These are phyloP conservation scores for Ambastaia sidthimunki DNA, from an alignment of 2,797 vertebrate species.

Conservation along the genomic window DNA sequence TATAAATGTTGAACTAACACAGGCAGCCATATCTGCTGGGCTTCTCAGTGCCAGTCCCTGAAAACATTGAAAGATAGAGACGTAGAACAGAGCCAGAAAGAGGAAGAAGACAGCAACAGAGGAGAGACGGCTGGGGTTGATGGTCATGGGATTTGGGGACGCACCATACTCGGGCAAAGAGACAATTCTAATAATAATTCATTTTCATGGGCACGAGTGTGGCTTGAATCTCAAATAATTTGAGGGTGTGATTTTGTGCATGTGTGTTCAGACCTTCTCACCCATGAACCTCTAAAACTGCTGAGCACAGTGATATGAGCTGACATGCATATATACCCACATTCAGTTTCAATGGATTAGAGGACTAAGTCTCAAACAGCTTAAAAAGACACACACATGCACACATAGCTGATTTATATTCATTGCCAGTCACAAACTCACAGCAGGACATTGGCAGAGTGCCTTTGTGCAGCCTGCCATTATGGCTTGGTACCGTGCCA, in stretches of 20 bases:
- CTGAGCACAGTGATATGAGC: slow-evolving; percentile 30
- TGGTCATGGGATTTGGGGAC: neutral
- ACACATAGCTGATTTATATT: slow-evolving; percentile 61
- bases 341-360: slow-evolving; percentile 56
- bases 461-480: slow-evolving; percentile 62
- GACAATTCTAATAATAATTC: slow-evolving; percentile 4
- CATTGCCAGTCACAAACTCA: slow-evolving; percentile 60
- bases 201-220: slow-evolving; percentile 1
- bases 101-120: neutral
- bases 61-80: neutral
- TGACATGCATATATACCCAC: slow-evolving; percentile 49
- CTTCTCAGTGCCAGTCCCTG: neutral
- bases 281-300: slow-evolving; percentile 39
- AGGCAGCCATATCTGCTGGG: slow-evolving; percentile 9
- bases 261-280: slow-evolving; percentile 33
- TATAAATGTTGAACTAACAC: neutral
- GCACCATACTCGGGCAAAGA: slow-evolving; percentile 1
- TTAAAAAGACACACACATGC: slow-evolving; percentile 48
- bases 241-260: neutral
- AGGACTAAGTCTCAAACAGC: slow-evolving; percentile 54
- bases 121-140: neutral
- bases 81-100: neutral
- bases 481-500: slow-evolving; percentile 61
- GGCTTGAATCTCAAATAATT: slow-evolving; percentile 21
- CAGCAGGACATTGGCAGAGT: slow-evolving; percentile 61